A percentile compares a stretch with the other conserved stretches of the same genome.
These are phyloP conservation scores for Furnarius figulus DNA, from an alignment of 2,113 vertebrate genomes.

Conservation along the genomic window DNA sequence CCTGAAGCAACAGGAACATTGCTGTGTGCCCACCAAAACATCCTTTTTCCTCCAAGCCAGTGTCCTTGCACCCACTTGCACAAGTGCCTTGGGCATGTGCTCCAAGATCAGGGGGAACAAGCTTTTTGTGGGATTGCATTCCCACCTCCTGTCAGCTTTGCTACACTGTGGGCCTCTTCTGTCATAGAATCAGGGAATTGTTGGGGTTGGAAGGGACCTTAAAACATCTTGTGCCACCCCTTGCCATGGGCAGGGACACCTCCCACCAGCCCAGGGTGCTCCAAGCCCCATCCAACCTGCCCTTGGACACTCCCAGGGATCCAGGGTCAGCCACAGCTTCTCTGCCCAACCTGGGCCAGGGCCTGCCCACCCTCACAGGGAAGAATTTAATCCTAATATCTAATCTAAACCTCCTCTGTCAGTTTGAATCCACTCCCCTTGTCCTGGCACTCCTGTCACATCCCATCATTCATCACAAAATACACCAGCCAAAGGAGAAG, in stretches of 20 bases:
- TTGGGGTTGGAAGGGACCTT: neutral
- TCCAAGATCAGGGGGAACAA: neutral
- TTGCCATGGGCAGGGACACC: neutral
- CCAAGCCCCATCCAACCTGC: no score
- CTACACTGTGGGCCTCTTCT: rapidly evolving
- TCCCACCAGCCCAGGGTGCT: rapidly evolving
- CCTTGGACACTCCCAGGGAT: neutral
- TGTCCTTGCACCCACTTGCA: neutral
- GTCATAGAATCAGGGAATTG: neutral
- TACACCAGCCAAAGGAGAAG: neutral
- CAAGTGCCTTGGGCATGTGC: neutral
- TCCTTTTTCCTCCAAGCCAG: neutral
- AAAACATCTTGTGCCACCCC: neutral
- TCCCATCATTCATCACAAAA: neutral
- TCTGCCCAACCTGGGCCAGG: neutral
- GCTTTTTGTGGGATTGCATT: no score
- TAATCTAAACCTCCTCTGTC: neutral
- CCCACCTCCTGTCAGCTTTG: rapidly evolving
- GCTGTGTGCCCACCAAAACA: neutral
- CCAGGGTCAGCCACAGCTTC: neutral
- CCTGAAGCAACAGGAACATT: rapidly evolving
- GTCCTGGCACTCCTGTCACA: neutral
- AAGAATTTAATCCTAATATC: neutral
- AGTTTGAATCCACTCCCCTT: neutral
- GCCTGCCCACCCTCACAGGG: rapidly evolving